Conservation (phyloP, 2,888 invertebrate genomes). For the Ectemnius continuus region DNA sequence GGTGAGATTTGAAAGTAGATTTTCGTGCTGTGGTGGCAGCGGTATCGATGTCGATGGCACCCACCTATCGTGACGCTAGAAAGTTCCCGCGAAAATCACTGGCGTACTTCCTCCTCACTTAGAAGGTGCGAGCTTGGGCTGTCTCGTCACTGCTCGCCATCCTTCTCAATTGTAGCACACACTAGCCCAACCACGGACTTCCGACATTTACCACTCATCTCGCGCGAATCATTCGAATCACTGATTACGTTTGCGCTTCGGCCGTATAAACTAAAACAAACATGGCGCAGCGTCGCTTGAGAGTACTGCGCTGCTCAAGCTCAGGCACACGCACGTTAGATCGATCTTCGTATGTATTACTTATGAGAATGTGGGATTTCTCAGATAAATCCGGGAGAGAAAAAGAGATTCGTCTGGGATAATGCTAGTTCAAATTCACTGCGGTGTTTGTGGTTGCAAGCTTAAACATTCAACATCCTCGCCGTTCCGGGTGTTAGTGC, state of each 20-base stretch:
- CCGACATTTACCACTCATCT: slow-evolving; percentile 41
- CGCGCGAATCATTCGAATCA: slow-evolving; percentile 62
- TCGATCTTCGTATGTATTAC: too few species aligned
- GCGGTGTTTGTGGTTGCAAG: background rate
- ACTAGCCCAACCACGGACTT: slow-evolving; percentile 42
- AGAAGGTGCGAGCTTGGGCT: background rate
- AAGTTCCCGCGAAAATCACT: slow-evolving; percentile 69
- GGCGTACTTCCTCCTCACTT: slow-evolving; percentile 22
- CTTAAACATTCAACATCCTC: too few species aligned
- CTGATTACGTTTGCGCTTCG: slow-evolving; percentile 66
- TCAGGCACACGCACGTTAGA: background rate
- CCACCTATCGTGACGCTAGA: slow-evolving; percentile 58
- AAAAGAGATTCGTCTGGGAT: too few species aligned
- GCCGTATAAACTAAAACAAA: slow-evolving; percentile 75
- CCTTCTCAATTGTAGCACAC: slow-evolving; percentile 54
- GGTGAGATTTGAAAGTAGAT: slow-evolving; percentile 52
- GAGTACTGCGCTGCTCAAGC: slow-evolving; percentile 43
- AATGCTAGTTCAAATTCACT: too few species aligned
- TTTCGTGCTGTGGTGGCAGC: slow-evolving; percentile 58
- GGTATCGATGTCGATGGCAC: slow-evolving; percentile 38
- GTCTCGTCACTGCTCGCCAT: slow-evolving; percentile 64
- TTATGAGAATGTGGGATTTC: too few species aligned
- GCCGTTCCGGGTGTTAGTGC: too few species aligned
- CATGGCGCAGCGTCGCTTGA: slow-evolving; percentile 74
- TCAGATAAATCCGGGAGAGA: too few species aligned